These are phyloP conservation scores for Murina feae DNA, from an alignment of 2,113 vertebrate species.

Conservation along the genomic window DNA sequence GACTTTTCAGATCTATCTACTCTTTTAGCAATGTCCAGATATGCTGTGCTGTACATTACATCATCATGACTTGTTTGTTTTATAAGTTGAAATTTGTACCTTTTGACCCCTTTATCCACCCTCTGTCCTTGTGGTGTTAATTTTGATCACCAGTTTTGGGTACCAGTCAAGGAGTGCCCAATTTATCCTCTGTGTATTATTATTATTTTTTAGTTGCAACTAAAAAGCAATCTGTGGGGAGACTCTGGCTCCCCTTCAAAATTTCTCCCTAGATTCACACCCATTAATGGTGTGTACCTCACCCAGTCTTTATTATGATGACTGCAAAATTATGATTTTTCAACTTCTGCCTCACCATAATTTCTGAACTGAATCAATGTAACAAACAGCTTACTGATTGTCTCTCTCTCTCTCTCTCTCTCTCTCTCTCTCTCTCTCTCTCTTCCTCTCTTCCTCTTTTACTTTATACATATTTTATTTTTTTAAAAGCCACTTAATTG, in stretches of 20 bases:
- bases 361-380: background rate
- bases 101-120: background rate
- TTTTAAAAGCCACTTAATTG: background rate
- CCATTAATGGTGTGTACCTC: background rate
- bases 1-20: background rate
- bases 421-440: background rate
- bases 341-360: background rate
- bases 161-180: background rate
- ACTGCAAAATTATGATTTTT: background rate
- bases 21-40: background rate
- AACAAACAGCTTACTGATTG: background rate
- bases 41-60: background rate
- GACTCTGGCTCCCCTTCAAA: background rate
- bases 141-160: background rate
- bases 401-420: background rate
- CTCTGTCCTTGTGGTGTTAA: background rate
- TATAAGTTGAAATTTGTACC: background rate
- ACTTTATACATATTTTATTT: background rate
- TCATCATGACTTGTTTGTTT: background rate
- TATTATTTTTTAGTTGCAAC: too few relatives aligned
- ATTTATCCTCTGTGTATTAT: background rate
- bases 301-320: background rate
- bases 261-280: background rate
- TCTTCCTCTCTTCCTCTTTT: background rate
- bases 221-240: background rate